Base-by-base conservation (phyloP, 2,888 invertebrate species). In the Trilocha varians region DNA sequence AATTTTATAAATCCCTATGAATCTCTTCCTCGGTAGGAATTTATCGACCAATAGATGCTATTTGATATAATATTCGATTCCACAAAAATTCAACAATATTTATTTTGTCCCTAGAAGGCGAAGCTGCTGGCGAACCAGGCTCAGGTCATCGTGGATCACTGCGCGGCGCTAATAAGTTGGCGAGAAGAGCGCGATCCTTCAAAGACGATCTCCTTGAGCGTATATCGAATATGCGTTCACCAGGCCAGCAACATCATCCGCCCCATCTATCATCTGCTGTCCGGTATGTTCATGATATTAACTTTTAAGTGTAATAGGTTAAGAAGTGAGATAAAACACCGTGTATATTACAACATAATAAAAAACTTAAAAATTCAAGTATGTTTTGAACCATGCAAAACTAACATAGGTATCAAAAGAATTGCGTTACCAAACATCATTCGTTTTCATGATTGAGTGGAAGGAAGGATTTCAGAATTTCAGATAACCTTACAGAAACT, bases 151-250 rank as follows among this genome's bases (percentile, higher is more conserved):
- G 93, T 69, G 91, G 92, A 57, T 91, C 91, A 50, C 83, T 91
- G 76, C 93, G 93, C 69, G 92, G 94, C 67, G 94, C 93, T 56
- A 87, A 87, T 70, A 94, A 94, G 78, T 88, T 96, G 80, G 95
- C 95, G 45, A 88, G 94, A 54, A 90, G 96, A 53, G 96, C 96
- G 50, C 91, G 95, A 59, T 95, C 95, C 52, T 96, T 96, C 86
- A 96, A 96, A 87, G 95, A 96, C 89, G 96, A 96, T 84, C 90
- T 96, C 66, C 89, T 96, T 70, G 95, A 95, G 78, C 94, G 94
- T 79, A 91, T 96, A 75, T 94, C 93, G 55, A 93, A 94, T 78
- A 95, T 96, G 92, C 91, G 95, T 56, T 94, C 94, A 52, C 94
- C 95, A 40, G 88, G 84, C 57, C 90, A 86, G 50, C 87, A 85